These are phyloP conservation scores for Linepithema humile DNA, from an alignment of 1,140 invertebrate species.

Conservation along the genomic window DNA sequence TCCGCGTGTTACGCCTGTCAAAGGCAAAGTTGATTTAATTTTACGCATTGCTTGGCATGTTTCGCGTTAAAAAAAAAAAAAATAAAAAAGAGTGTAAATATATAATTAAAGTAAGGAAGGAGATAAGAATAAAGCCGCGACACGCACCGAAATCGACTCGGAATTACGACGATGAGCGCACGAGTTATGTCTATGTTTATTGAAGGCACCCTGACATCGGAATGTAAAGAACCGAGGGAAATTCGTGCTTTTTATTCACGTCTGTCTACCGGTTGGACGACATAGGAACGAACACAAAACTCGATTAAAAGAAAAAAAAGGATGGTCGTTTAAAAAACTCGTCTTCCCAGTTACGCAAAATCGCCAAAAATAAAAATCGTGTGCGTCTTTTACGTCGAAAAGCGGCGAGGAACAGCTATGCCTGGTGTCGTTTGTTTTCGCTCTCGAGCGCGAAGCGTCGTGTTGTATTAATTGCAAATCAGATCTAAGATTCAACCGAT, in stretches of 20 bases:
- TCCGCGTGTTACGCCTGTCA: neutral
- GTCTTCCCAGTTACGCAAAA: slow-evolving; percentile 74
- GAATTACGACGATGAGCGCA: no score
- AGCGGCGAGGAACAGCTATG: slow-evolving; percentile 18
- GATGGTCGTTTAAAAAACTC: slow-evolving; percentile 69
- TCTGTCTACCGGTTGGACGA: neutral
- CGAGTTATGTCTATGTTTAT: neutral
- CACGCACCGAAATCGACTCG: no score
- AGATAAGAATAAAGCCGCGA: no score
- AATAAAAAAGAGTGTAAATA: no score
- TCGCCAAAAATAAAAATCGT: slow-evolving; percentile 33
- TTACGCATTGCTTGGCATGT: no score
- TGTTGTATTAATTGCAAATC: neutral
- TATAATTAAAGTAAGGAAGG: no score
- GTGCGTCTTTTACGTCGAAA: slow-evolving; percentile 30
- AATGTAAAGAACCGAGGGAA: slow-evolving; percentile 32
- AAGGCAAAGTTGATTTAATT: no score
- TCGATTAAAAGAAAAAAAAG: slow-evolving; percentile 24
- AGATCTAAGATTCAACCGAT: neutral
- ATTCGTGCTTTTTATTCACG: slow-evolving; percentile 29
- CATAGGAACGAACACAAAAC: neutral
- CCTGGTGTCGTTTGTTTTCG: neutral
- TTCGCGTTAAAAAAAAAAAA: no score
- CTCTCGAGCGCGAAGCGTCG: neutral
- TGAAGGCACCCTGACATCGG: neutral